Evolutionary conservation across 2,113 vertebrate genomes (phyloP), one percentile per base, ranked within the genome.

Genomic region (Emydocephalus ijimae): DNA sequence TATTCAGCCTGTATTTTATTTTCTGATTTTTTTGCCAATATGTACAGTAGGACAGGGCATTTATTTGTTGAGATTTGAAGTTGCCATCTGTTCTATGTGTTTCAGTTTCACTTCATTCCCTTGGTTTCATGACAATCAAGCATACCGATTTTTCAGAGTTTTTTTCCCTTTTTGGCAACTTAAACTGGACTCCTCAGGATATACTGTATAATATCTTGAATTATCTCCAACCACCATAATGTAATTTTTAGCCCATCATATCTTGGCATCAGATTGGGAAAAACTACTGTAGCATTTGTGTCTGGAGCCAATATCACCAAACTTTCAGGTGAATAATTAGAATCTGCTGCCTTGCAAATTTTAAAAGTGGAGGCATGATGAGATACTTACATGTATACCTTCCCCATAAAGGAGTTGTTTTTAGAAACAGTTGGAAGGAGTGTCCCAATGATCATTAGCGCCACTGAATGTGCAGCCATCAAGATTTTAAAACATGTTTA

Each of bases 301-400:
- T 48, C 54, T 1, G 10, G 88, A 94, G 50, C 23, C 90, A 81
- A 24, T 92, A 91, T 89, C 54, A 1, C 91, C 50, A 85, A 14
- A 85, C 90, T 92, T 34, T 64, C 18, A 21, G 34, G 20, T 48
- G 92, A 61, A n/a, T 48, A 90, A 91, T 90, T 81, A 92, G 88
- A 54, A 87, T 85, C 91, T 64, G 88, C 93, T 85, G 43, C 0
- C 0, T 95, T 74, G 24, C 86, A 92, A 55, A 74, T 74, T 69
- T 74, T 34, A 20, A 55, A n/a, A 91, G 61, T 14, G 11, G 61
- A 69, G 29, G 29, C 26, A 69, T n/a, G 12, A 69, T 69, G 29
- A 95, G 94, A 14, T 92, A 95, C 94, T 95, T 88, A 20, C 90
- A 39, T 91, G n/a, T 29, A 29, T 89, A 4, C 74, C 48, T 93